These are phyloP conservation scores for Nasonia oneida DNA, from an alignment of 2,888 invertebrate genomes.

Conservation along the genomic window DNA sequence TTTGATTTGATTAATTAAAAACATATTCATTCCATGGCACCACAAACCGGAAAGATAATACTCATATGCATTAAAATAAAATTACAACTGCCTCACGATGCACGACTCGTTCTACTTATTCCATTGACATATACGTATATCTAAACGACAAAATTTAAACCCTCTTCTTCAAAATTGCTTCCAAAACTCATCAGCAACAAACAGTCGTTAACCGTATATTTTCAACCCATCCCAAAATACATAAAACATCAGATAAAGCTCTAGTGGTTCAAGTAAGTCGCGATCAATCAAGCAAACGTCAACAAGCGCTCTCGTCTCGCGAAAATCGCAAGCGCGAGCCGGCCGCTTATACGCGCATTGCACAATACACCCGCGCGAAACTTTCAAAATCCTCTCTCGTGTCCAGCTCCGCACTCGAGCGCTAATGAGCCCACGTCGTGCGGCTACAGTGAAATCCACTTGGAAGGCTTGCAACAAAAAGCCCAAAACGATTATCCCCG, in stretches of 20 bases:
- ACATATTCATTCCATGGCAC: not conserved
- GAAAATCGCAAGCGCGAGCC: not conserved
- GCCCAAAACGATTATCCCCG: not conserved
- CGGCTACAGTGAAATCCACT: not conserved
- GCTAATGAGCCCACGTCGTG: slow-evolving; percentile 11
- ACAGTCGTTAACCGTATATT: too few relatives aligned
- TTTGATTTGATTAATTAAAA: too few relatives aligned
- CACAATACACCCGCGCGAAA: not conserved
- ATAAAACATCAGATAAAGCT: not conserved
- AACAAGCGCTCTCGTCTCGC: not conserved
- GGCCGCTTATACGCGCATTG: not conserved
- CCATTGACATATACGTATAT: not conserved
- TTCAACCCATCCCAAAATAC: not conserved
- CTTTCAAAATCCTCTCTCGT: slow-evolving; percentile 4
- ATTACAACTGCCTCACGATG: not conserved
- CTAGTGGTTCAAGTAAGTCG: not conserved
- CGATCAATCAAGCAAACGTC: not conserved
- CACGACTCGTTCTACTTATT: not conserved
- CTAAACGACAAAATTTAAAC: too few relatives aligned
- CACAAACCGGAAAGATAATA: not conserved
- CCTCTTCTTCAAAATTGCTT: too few relatives aligned
- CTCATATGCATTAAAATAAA: not conserved
- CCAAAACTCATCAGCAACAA: too few relatives aligned
- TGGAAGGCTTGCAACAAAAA: not conserved
- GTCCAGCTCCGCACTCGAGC: not conserved